Base-by-base conservation (phyloP, 2,797 vertebrate species). In the Microchirus variegatus region DNA sequence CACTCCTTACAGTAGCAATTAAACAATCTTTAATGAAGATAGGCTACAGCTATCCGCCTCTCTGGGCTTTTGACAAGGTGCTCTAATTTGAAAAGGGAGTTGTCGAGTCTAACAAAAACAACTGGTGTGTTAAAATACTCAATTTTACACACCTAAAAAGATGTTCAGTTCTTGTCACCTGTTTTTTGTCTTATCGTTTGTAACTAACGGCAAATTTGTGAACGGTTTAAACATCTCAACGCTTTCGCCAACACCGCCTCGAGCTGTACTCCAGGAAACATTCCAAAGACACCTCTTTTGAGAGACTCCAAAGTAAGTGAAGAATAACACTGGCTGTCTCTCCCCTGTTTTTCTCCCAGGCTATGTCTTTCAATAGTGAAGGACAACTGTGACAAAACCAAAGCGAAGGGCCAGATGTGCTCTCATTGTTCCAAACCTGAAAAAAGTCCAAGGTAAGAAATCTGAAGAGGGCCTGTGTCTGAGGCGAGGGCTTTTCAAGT, bases 1-100 rank as follows among this genome's bases (percentile, higher is more conserved):
- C 80, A 86, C 86, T 86, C 67, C 73, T 81, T 78, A 81, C 85
- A 89, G 88, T 90, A 82, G 79, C 87, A 91, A 90, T 90, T 90
- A 90, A 88, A 85, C 80, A 75, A 75, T 43, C 49, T 80, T 81
- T 92, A 88, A 90, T 90, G 84, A 91, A 87, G 79, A 89, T 45
- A 62, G 63, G 75, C 71, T 63, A 63, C 70, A 53, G 79, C 77
- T 80, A 60, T 79, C 63, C 38, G 70, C 74, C 69, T 77, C 78
- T 77, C 67, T 46, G 50, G 67, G 59, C 73, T 60, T 84, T 57
- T 81, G 82, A 79, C 79, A 84, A 86, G 69, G 59, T 38, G 18
- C 75, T 78, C 70, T 63, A 58, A 77, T 86, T 73, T 75, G 38
- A 78, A 85, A 76, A 61, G 75, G 57, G 59, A 69, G 61, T 63